These are phyloP conservation scores for Sternotherus odoratus DNA, from an alignment of 2,797 vertebrate genomes.

Conservation along the genomic window DNA sequence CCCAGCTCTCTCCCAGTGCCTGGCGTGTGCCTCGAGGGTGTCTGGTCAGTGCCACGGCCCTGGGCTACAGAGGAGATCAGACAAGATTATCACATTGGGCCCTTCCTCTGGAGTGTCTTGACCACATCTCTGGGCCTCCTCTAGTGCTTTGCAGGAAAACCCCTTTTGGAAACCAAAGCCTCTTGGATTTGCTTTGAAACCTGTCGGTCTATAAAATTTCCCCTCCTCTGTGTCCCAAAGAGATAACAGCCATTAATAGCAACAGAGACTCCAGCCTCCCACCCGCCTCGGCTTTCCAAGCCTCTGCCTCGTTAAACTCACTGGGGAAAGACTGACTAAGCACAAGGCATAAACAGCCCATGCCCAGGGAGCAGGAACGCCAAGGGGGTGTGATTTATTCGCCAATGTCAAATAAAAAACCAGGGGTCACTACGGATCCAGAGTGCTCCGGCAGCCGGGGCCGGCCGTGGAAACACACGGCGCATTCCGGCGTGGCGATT, in stretches of 20 bases:
- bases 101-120: not conserved
- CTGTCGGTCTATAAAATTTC: not conserved
- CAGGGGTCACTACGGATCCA: not conserved
- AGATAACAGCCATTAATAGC: not conserved
- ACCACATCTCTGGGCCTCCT: too few species aligned
- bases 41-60: not conserved
- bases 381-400: not conserved
- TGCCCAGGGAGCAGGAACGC: not conserved
- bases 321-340: not conserved
- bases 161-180: not conserved
- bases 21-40: too few species aligned
- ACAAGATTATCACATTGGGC: too few species aligned
- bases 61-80: too few species aligned
- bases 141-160: not conserved
- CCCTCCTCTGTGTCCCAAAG: not conserved
- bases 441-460: not conserved
- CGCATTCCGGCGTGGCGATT: not conserved
- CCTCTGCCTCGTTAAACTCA: not conserved
- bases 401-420: not conserved
- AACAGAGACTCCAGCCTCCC: not conserved
- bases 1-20: too few species aligned
- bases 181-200: not conserved
- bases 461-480: not conserved
- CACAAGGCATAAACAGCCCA: not conserved
- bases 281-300: not conserved